Base-by-base conservation (phyloP, 2,888 invertebrate species). In the Frankliniella fusca region DNA sequence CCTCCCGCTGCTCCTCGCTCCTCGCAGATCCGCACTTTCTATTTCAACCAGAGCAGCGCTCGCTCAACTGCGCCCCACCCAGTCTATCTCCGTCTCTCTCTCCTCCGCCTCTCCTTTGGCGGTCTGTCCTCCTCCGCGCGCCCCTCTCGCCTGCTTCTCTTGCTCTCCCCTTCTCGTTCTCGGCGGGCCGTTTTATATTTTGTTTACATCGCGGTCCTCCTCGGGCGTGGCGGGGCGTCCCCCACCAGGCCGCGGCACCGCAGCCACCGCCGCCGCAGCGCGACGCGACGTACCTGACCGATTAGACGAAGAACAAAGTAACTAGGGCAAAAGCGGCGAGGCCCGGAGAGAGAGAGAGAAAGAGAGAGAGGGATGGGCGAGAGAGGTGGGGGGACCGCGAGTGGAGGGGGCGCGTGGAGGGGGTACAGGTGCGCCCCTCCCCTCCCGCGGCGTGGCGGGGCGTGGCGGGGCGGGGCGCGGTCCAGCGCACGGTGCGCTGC, bases 281-380 rank as follows among this genome's bases (percentile, higher is more conserved):
- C 70, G 23, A 23, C 70, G 23, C 70, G 70, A 23, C 70, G 70
- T 61, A 61, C 70, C 70, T 76, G 70, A 76, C 70, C 70, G 70
- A 76, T 76, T 76, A 76, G 70, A 76, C 70, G 70, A 76, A 76
- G 70, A 76, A 76, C 70, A 76, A 76, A 76, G 70, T 76, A 76
- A 76, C 70, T 76, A 76, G 70, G 70, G 70, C 70, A 76, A 76
- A 76, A 76, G 70, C 70, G 70, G 70, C n/a, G 70, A 76, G 70
- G 70, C 27, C 5, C 70, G 70, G 70, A 23, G 23, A 23, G 70
- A 76, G 70, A 23, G 70, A 76, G 70, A 76, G 23, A 27, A 27
- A 76, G 70, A 27, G 27, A 27, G 70, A 76, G 23, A 27, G 27
- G 23, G 70, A 27, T 23, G 70, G 70, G 70, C 23, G 70, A 7